Evolutionary conservation across 1,140 invertebrate species (phyloP).

Genomic region (Sinella curviseta): DNA sequence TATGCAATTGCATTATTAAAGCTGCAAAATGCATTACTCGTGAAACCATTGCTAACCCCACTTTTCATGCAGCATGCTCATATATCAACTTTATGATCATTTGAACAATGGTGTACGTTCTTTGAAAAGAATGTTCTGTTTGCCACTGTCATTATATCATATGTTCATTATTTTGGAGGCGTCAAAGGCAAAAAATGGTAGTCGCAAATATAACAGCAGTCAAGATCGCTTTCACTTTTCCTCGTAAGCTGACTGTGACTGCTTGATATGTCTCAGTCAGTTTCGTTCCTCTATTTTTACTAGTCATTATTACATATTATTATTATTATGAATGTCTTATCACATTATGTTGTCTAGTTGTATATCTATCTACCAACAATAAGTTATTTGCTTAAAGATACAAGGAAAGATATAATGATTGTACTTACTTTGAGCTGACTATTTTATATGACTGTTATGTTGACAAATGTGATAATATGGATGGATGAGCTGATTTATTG

Average conservation of each 20-base stretch:
- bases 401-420: not conserved
- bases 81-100: too few species aligned
- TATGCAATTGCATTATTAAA: not conserved
- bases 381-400: too few species aligned
- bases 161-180: not conserved
- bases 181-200: slow-evolving; percentile 17
- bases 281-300: not conserved
- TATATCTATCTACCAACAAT: too few species aligned
- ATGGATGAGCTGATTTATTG: not conserved
- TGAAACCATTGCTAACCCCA: not conserved
- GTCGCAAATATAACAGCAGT: not conserved
- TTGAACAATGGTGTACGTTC: too few species aligned
- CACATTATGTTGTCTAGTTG: too few species aligned
- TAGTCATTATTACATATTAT: not conserved
- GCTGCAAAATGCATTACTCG: too few species aligned
- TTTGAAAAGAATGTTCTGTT: not conserved
- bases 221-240: slow-evolving; percentile 26
- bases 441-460: not conserved
- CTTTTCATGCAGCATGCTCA: not conserved
- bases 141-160: not conserved
- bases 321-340: too few species aligned
- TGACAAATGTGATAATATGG: not conserved
- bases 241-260: not conserved
- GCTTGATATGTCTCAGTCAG: not conserved
- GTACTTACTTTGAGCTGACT: not conserved